A percentile compares a stretch with the other conserved stretches of the same genome.
These are phyloP conservation scores for Limnodromus scolopaceus DNA, from an alignment of 2,797 vertebrate genomes.

Conservation along the genomic window DNA sequence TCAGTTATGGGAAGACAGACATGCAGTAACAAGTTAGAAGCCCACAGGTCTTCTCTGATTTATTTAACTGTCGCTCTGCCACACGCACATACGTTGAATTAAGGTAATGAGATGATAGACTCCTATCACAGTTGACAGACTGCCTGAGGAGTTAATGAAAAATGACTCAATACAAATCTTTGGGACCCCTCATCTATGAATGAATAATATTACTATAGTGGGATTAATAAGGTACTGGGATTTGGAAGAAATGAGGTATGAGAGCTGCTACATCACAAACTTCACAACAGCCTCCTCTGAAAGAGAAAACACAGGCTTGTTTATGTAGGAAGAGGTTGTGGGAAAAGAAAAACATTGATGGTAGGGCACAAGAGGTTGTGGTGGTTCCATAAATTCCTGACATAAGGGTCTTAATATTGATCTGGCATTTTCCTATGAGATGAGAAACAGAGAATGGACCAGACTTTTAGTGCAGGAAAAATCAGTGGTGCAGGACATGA, in stretches of 20 bases:
- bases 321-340: neutral
- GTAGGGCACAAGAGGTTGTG: neutral
- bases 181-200: neutral
- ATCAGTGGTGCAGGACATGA: neutral
- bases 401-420: neutral
- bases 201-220: neutral
- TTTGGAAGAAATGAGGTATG: neutral
- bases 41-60: neutral
- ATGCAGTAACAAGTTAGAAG: neutral
- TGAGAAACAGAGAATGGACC: neutral
- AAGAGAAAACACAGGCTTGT: neutral
- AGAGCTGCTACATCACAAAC: neutral
- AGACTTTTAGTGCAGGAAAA: neutral
- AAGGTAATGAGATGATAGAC: neutral
- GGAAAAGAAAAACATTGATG: neutral
- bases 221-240: neutral
- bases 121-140: neutral
- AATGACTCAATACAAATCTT: neutral
- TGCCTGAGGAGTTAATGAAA: neutral
- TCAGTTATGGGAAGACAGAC: neutral
- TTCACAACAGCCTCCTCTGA: neutral
- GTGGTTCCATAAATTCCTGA: neutral
- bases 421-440: neutral
- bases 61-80: neutral
- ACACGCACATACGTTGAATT: neutral